Base-by-base conservation (phyloP, 1,140 invertebrate genomes). In the Pseudoatta argentina region DNA sequence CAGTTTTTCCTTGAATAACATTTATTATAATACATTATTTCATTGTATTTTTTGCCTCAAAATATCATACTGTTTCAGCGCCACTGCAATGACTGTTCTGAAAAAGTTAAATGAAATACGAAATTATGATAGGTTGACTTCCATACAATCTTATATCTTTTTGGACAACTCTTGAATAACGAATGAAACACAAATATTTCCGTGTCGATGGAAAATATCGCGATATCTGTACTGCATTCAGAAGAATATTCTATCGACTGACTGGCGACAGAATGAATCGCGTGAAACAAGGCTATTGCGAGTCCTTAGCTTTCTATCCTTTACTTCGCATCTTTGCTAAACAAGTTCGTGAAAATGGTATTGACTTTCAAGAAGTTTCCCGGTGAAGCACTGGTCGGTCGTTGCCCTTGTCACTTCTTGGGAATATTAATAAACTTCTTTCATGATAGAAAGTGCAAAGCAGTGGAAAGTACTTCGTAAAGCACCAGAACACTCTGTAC, bases 371-470 rank as follows among this genome's bases (percentile, higher is more conserved):
- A 73, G 39, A 83, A 83, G 79, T 83, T 83, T 75, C 44, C 39
- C 18, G 14, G 39, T 63, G 72, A 75, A 75, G 55, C 53, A 16
- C 27, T 21, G 16, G 48, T 24, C 63, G 79, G 55, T 75, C 55
- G 55, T 75, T 75, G 67, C 79, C 53, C 72, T 44, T 44, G 79
- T 73, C 67, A 24, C 69, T 75, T 61, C 34, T 75, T 39, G 21
- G 14, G 24, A 75, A 83, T 83, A 83, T 83, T 83, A 83, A 75
- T 83, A 83, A 83, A 83, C 63, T 79, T 79, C 77, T 69, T 79
- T 79, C 63, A 27, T n/a, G 63, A 79, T 53, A 55, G 63, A 69
- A 79, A 79, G 63, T 44, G 63, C 14, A 44, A 24, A 44, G 63
- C 18, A 61, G 73, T 57, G 72, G 48, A 72, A 53, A 73, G 48